Evolutionary conservation across 1,140 invertebrate genomes (phyloP), one percentile per base, ranked within the genome.

Genomic region (Acyrthosiphon pisum): DNA sequence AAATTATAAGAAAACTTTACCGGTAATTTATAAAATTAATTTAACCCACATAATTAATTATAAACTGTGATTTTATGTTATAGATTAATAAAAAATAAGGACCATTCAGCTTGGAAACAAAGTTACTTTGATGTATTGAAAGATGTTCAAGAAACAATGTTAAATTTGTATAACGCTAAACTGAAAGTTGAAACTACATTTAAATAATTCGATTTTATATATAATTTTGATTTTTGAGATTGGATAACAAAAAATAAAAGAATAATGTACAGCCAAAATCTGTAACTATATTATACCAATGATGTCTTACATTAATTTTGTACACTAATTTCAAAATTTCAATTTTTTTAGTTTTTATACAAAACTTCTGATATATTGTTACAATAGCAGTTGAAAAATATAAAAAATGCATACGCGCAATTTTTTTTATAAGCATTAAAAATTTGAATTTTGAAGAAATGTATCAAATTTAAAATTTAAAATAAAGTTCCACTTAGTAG

Each of bases 1-100:
- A 94, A 35, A 93, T 95, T 9, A 93, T 95, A 26, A 95, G 95
- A 93, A 95, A 95, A 94, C 94, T 96, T 26, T 94, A 95, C 90
- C 95, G 95, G 95, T 95, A 94, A 89, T 23, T 35, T 90, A 68
- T 11, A 44, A 90, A 18, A 46, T 50, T 26, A 60, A 41, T 48
- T 48, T 68, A 44, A n/a, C 7, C 18, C 6, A 30, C 18, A 22
- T 68, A 90, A 23, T 30, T 60, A 68, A 60, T 35, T 23, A 46
- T 37, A 35, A 93, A 50, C 2, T 48, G 93, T 37, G 23, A 90
- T 44, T 93, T 44, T 91, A 87, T 76, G 60, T 94, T 94, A 68
- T 68, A 95, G 95, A 93, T 94, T 94, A 94, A 94, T 95, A 89
- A 92, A 94, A 35, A 93, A 93, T 83, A 94, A 94, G 93, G 94